Conservation (phyloP, 2,888 invertebrate genomes). For the Ennomos quercinarius region DNA sequence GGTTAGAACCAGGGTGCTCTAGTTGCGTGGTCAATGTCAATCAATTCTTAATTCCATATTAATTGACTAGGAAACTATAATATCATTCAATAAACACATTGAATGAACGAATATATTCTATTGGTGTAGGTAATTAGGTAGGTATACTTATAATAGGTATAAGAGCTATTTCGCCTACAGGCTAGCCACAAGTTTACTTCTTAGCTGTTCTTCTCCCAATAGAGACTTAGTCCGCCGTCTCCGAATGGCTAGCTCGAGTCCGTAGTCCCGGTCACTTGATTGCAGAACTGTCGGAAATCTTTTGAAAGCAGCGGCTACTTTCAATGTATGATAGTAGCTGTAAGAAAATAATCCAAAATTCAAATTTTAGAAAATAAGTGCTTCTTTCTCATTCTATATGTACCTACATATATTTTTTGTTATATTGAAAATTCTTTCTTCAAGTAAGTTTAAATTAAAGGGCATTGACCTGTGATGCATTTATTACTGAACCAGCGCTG, state of each 20-base stretch:
- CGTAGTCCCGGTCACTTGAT: slow-evolving; percentile 63
- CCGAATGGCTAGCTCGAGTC: slow-evolving; percentile 76
- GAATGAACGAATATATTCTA: not conserved
- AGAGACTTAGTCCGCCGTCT: slow-evolving; percentile 78
- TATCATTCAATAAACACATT: not conserved
- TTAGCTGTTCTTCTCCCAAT: slow-evolving; percentile 70
- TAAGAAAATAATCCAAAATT: slow-evolving; percentile 14
- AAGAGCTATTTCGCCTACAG: slow-evolving; percentile 56
- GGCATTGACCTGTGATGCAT: too few species aligned
- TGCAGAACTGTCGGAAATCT: slow-evolving; percentile 61
- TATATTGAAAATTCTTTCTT: too few species aligned
- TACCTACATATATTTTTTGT: too few species aligned
- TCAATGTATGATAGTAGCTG: slow-evolving; percentile 72
- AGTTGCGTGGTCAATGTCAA: too few species aligned
- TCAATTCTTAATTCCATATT: too few species aligned
- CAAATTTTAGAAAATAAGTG: too few species aligned
- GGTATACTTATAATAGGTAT: slow-evolving; percentile 1
- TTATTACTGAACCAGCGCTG: too few species aligned
- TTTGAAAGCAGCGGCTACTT: slow-evolving; percentile 68
- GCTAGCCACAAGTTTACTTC: slow-evolving; percentile 65
- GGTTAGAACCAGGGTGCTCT: too few species aligned
- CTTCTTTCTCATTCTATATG: not conserved
- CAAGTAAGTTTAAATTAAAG: too few species aligned
- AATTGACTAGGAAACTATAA: not conserved
- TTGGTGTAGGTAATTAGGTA: too few species aligned